Conservation (phyloP, 1,140 invertebrate genomes). For the Caenorhabditis inopinata region DNA sequence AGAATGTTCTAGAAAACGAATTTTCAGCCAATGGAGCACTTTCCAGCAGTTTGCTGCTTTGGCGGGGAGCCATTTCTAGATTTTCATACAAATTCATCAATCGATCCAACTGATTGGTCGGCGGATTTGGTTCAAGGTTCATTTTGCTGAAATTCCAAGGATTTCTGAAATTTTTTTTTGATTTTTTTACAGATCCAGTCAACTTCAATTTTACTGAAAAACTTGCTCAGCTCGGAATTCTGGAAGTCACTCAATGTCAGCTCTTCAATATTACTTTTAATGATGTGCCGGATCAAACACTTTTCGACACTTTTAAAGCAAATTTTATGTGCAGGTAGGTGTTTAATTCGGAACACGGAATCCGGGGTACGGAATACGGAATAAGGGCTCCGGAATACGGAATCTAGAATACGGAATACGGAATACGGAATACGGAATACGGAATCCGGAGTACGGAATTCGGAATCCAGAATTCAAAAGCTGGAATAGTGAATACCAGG, state of each 20-base stretch:
- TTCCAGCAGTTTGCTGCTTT: constrained; percentile 1
- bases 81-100: neutral
- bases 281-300: neutral
- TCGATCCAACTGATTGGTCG: constrained; percentile 6
- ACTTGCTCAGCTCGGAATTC: neutral
- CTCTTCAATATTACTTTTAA: neutral
- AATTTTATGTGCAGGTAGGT: constrained; percentile 4
- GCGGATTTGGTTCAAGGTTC: neutral
- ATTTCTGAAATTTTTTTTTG: neutral
- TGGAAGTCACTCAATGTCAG: neutral
- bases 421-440: no score
- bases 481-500: no score
- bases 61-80: neutral
- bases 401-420: no score
- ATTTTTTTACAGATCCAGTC: no score
- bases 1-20: no score
- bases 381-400: no score
- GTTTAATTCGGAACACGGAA: no score
- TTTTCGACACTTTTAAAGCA: neutral
- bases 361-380: no score
- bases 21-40: constrained; percentile 22
- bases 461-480: no score
- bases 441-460: no score
- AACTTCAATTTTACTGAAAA: no score
- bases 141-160: neutral